Evolutionary conservation across 2,113 vertebrate species (phyloP).

Genomic region (Lagopus muta): DNA sequence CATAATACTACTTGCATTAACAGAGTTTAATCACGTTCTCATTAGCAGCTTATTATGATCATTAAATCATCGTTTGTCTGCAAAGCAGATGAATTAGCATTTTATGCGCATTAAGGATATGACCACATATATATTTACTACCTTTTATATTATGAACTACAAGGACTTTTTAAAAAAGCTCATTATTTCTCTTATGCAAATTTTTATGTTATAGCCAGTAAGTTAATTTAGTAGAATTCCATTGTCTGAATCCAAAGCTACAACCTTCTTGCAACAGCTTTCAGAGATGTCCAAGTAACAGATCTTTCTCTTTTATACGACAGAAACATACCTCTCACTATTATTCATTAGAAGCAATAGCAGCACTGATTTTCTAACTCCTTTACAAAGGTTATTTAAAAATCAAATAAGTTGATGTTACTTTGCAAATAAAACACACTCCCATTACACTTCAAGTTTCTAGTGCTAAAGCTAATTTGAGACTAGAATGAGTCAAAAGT

Average conservation of each 20-base stretch:
- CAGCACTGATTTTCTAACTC: background rate
- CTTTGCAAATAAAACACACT: slow-evolving; percentile 31
- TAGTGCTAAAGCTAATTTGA: slow-evolving; percentile 40
- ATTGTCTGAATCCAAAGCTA: background rate
- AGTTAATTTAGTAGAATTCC: background rate
- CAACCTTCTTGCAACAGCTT: background rate
- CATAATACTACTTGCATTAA: slow-evolving; percentile 47
- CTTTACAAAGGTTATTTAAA: slow-evolving; percentile 33
- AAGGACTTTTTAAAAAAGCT: background rate
- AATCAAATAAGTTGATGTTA: background rate
- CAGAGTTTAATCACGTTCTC: slow-evolving; percentile 59
- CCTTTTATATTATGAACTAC: background rate
- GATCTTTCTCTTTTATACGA: background rate
- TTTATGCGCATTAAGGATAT: background rate
- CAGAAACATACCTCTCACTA: background rate
- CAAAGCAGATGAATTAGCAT: background rate
- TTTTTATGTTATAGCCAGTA: background rate
- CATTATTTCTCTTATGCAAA: background rate
- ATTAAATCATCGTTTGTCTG: background rate
- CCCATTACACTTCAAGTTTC: background rate
- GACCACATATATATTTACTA: background rate
- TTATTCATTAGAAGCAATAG: slow-evolving; percentile 23
- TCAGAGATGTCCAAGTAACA: background rate
- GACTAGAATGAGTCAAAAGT: slow-evolving; percentile 51
- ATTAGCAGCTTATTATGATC: slow-evolving; percentile 46